phyloP scores from a whole-genome alignment of 1,140 invertebrate species.

The Galleria mellonella region DNA sequence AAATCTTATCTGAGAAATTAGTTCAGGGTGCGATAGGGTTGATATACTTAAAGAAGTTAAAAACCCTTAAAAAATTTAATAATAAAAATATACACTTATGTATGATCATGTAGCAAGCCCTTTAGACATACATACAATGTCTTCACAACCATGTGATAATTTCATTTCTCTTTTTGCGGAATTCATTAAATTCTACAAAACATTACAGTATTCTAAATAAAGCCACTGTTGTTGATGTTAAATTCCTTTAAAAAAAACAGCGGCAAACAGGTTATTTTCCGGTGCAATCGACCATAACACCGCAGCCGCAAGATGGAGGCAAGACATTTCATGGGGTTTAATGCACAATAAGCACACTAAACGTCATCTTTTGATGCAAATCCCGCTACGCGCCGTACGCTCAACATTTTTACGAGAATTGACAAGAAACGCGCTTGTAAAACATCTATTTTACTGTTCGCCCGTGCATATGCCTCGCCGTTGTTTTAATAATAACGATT shows the following conservation, averaged over 20 bases:
- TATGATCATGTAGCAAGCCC: too few species aligned
- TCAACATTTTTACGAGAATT: conserved; percentile 47
- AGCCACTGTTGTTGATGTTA: conserved; percentile 9
- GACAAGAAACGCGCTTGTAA: conserved; percentile 42
- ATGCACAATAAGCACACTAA: conserved; percentile 30
- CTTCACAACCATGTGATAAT: too few species aligned
- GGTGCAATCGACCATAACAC: conserved; percentile 29
- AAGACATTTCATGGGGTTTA: conserved; percentile 27
- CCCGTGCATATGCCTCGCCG: conserved; percentile 33
- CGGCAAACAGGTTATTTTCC: conserved; percentile 18
- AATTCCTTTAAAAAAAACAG: conserved; percentile 18
- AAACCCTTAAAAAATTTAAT: too few species aligned
- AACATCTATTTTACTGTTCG: conserved; percentile 57
- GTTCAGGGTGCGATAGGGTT: too few species aligned
- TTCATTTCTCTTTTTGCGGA: too few species aligned
- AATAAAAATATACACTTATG: too few species aligned
- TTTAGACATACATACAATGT: too few species aligned
- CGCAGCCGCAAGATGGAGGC: conserved; percentile 24
- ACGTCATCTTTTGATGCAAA: conserved; percentile 43
- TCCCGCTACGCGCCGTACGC: conserved; percentile 37
- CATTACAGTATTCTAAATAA: conserved; percentile 1
- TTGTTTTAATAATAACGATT: conserved; percentile 67
- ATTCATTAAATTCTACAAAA: too few species aligned
- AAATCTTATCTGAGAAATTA: too few species aligned
- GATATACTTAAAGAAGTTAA: too few species aligned